Evolutionary conservation across 2,888 invertebrate genomes (phyloP).

Genomic region (Nephrotoma guestfalica): DNA sequence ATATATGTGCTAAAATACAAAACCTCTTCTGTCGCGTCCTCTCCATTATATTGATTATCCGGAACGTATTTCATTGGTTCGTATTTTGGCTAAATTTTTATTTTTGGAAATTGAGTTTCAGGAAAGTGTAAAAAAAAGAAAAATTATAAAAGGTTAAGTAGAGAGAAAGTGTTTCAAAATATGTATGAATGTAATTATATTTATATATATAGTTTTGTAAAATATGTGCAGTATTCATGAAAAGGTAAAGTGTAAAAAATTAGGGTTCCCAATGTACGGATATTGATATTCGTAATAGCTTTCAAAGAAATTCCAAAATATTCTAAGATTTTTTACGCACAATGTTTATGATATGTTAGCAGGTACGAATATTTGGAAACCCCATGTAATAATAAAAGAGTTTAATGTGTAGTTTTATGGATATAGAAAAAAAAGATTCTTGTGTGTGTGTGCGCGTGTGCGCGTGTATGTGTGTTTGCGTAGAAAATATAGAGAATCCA

Average conservation of each 20-base stretch:
- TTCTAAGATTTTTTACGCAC: too few relatives aligned
- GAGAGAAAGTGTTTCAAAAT: neutral
- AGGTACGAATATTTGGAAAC: neutral
- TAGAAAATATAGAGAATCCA: conserved; percentile 14
- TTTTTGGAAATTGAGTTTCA: neutral
- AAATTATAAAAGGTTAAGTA: neutral
- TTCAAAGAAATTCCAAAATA: too few relatives aligned
- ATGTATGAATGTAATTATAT: neutral
- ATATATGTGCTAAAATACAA: neutral
- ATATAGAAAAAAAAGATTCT: conserved; percentile 4
- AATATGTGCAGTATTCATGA: neutral
- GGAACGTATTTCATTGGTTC: neutral
- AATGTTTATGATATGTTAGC: neutral
- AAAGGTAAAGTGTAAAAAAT: neutral
- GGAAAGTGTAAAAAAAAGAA: neutral
- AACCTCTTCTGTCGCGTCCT: neutral
- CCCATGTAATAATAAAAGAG: neutral
- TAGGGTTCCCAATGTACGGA: neutral
- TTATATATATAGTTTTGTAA: neutral
- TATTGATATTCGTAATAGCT: neutral
- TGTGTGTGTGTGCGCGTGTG: conserved; percentile 2
- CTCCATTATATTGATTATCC: neutral
- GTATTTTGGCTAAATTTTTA: neutral
- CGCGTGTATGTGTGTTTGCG: neutral
- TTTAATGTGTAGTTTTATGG: conserved; percentile 6